These are phyloP conservation scores for Tetanocera ferruginea DNA, from an alignment of 2,888 invertebrate species.

Conservation along the genomic window DNA sequence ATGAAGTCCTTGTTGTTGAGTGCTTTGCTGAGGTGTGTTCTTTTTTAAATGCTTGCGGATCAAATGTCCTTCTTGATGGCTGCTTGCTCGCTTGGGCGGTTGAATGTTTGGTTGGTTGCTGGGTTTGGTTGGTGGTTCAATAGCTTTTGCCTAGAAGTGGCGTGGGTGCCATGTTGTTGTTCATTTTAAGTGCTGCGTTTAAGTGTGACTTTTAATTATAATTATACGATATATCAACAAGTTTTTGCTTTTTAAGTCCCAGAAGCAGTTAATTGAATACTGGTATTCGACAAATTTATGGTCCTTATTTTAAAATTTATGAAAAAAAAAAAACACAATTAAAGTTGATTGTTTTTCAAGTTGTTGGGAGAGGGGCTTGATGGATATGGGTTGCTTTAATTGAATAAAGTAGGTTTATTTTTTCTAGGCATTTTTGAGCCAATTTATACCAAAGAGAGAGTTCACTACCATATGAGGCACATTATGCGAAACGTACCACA, in stretches of 20 bases:
- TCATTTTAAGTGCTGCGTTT: slow-evolving; percentile 1
- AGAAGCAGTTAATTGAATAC: slow-evolving; percentile 15
- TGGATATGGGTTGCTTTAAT: no score
- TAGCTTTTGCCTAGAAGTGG: background rate
- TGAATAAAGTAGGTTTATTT: no score
- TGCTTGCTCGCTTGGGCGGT: background rate
- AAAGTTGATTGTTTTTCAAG: background rate
- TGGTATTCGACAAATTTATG: slow-evolving; percentile 1
- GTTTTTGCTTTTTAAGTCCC: background rate
- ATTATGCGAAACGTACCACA: no score
- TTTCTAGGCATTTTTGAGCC: no score
- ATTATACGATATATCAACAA: slow-evolving; percentile 9
- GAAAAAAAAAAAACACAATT: no score
- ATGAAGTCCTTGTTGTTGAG: slow-evolving; percentile 19
- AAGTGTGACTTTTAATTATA: slow-evolving; percentile 13
- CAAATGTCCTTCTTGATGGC: slow-evolving; percentile 20
- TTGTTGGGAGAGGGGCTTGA: background rate
- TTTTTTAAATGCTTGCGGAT: slow-evolving; percentile 27
- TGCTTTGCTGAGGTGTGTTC: background rate
- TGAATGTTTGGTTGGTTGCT: background rate
- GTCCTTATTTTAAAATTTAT: background rate
- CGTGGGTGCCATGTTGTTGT: background rate
- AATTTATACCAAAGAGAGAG: no score
- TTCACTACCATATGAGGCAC: no score
- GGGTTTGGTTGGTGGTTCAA: background rate